Evolutionary conservation across 2,113 vertebrate genomes (phyloP).

Genomic region (Alligator mississippiensis): DNA sequence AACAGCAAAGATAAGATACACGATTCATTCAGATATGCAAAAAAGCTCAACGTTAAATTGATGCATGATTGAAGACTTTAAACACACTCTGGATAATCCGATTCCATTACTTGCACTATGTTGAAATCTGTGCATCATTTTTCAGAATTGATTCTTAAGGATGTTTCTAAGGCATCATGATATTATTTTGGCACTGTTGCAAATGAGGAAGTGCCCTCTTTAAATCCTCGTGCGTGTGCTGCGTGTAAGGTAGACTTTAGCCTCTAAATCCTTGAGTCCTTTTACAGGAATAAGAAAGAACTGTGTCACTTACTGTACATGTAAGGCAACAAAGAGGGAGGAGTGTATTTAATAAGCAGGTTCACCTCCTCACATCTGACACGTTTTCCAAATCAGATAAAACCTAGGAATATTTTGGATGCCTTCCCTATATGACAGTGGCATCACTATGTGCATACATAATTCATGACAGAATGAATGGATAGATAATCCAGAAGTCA

Average conservation of each 20-base stretch:
- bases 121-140: constrained; percentile 22
- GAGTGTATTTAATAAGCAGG: constrained; percentile 13
- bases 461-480: constrained; percentile 33
- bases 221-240: background rate
- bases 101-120: background rate
- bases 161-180: constrained; percentile 63
- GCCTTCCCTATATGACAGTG: constrained; percentile 8
- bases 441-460: background rate
- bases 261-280: constrained; percentile 38
- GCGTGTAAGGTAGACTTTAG: background rate
- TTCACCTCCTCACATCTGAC: constrained; percentile 9
- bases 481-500: constrained; percentile 14
- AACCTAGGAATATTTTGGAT: constrained; percentile 35
- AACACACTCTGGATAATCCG: constrained; percentile 45
- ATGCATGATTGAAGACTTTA: constrained; percentile 32
- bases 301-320: background rate
- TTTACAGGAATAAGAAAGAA: constrained; percentile 21
- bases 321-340: background rate
- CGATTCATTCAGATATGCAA: background rate
- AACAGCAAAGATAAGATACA: background rate
- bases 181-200: constrained; percentile 43
- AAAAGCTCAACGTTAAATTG: background rate
- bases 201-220: constrained; percentile 48
- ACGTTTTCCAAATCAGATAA: constrained; percentile 40
- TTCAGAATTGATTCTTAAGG: constrained; percentile 40